Conservation (phyloP, 2,888 invertebrate genomes). For the Drosophila leonis region DNA sequence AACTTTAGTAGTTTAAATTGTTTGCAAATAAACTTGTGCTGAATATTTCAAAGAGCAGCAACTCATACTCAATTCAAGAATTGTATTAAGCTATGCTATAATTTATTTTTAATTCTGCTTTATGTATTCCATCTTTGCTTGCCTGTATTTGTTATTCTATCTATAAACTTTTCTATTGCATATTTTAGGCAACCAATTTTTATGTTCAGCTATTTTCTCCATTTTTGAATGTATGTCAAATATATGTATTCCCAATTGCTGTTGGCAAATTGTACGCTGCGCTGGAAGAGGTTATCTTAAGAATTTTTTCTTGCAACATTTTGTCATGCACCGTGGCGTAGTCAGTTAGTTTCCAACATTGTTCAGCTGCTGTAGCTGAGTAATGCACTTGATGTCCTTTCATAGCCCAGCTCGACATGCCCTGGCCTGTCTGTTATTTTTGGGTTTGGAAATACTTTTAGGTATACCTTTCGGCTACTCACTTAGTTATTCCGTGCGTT, state of each 20-base stretch:
- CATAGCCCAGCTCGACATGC: slow-evolving; percentile 26
- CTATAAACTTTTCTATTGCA: not conserved
- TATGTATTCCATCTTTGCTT: not conserved
- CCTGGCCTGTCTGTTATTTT: slow-evolving; percentile 33
- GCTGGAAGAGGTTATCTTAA: not conserved
- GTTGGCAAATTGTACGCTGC: not conserved
- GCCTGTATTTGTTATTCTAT: not conserved
- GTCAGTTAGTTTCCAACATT: slow-evolving; percentile 8
- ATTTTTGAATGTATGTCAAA: not conserved
- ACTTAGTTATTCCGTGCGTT: slow-evolving; percentile 71
- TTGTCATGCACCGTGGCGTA: not conserved
- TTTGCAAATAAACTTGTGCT: not conserved
- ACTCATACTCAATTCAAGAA: not conserved
- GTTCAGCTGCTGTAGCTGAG: slow-evolving; percentile 23
- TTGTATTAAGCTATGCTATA: not conserved
- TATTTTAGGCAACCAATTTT: not conserved
- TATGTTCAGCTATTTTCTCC: not conserved
- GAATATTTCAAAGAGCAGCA: not conserved
- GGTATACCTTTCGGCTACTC: slow-evolving; percentile 43
- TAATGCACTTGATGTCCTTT: slow-evolving; percentile 40
- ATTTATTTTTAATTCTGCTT: not conserved
- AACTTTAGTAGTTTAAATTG: not conserved
- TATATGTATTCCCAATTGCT: not conserved
- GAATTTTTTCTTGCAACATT: not conserved
- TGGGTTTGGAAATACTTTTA: slow-evolving; percentile 21